Conservation (phyloP, 35 echinoderm and acorn worm species). For the Patiria miniata region DNA sequence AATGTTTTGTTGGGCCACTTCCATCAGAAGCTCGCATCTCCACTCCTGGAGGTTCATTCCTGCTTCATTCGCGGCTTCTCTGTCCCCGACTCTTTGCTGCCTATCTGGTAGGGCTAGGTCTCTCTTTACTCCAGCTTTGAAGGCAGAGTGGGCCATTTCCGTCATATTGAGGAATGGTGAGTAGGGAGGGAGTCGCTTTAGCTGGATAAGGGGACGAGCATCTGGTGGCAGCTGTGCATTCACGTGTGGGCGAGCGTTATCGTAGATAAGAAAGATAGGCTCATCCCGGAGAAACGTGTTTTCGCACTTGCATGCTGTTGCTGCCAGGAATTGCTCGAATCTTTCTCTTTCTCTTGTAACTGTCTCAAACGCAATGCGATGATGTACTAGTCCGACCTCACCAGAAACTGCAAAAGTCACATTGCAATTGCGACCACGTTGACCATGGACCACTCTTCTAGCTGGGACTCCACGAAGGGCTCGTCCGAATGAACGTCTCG, state of each 20-base stretch:
- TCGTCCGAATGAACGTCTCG: neutral
- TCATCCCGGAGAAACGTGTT: neutral
- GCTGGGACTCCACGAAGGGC: neutral
- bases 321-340: constrained; percentile 17
- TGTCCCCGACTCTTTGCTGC: neutral
- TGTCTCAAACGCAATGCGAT: constrained; percentile 6
- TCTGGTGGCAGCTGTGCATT: neutral
- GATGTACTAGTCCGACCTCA: constrained; percentile 20
- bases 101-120: neutral
- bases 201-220: neutral
- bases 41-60: constrained; percentile 28
- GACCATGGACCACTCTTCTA: constrained; percentile 13
- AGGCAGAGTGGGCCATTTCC: constrained; percentile 30
- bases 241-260: constrained; percentile 27
- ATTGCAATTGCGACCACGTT: constrained; percentile 31
- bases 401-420: constrained; percentile 28
- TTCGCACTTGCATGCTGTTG: neutral
- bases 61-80: constrained; percentile 38
- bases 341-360: neutral
- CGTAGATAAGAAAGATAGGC: constrained; percentile 1
- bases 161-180: constrained; percentile 26
- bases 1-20: constrained; percentile 33
- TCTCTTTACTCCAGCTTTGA: constrained; percentile 39
- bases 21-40: constrained; percentile 7
- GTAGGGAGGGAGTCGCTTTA: constrained; percentile 4